Evolutionary conservation across 2,888 invertebrate species (phyloP).

Genomic region (Chymomyza amoena): DNA sequence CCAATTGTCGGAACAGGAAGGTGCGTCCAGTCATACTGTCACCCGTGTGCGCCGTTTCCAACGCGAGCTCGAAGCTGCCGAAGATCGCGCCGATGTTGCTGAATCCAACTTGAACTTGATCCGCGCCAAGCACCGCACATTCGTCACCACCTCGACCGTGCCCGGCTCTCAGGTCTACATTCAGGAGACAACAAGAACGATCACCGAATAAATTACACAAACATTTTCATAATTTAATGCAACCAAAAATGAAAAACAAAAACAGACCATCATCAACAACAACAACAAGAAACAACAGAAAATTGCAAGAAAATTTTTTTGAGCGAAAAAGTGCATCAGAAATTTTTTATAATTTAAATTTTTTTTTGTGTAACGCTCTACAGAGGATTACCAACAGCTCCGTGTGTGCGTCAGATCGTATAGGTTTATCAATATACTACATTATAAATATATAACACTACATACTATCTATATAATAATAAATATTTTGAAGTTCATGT

Average conservation of each 20-base stretch:
- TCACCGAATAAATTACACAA: slow-evolving; percentile 77
- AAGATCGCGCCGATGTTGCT: slow-evolving; percentile 96
- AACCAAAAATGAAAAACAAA: neutral
- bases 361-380: slow-evolving; percentile 45
- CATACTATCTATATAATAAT: slow-evolving; percentile 65
- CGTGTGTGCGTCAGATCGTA: slow-evolving; percentile 55
- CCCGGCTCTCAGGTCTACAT: slow-evolving; percentile 95
- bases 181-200: slow-evolving; percentile 87
- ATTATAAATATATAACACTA: slow-evolving; percentile 70
- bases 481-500: slow-evolving; percentile 75
- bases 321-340: slow-evolving; percentile 42
- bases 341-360: slow-evolving; percentile 63
- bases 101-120: slow-evolving; percentile 96
- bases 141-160: slow-evolving; percentile 95
- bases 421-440: slow-evolving; percentile 56
- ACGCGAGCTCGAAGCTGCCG: slow-evolving; percentile 97
- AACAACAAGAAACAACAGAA: slow-evolving; percentile 25
- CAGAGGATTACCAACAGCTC: neutral
- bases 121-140: slow-evolving; percentile 98
- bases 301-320: slow-evolving; percentile 19
- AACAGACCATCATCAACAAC: slow-evolving; percentile 8
- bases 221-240: slow-evolving; percentile 42
- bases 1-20: slow-evolving; percentile 96
- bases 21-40: slow-evolving; percentile 93
- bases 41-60: slow-evolving; percentile 99